Conservation (phyloP, 2,797 vertebrate genomes). For the Peromyscus melanophrys region DNA sequence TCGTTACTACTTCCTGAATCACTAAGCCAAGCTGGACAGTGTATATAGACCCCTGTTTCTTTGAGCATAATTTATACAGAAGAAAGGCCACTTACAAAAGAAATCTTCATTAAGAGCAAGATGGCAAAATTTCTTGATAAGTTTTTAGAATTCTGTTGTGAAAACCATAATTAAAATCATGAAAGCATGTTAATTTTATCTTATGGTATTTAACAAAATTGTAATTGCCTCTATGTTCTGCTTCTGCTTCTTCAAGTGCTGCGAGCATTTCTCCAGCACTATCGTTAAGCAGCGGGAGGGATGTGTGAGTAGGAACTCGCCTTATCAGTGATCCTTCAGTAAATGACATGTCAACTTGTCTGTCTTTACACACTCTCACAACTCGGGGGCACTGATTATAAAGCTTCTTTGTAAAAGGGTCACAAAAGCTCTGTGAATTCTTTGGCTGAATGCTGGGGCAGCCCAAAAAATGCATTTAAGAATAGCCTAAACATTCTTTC, state of each 20-base stretch:
- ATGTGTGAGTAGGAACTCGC: not conserved
- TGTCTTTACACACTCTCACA: not conserved
- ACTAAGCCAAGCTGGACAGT: not conserved
- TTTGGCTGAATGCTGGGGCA: not conserved
- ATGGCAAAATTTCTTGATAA: not conserved
- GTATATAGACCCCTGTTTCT: not conserved
- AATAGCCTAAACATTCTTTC: not conserved
- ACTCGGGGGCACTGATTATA: not conserved
- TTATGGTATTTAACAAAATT: constrained; percentile 48
- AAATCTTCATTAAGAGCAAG: constrained; percentile 4
- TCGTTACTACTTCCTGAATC: not conserved
- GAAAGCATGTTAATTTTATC: constrained; percentile 51
- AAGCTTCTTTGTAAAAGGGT: not conserved
- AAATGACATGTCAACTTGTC: not conserved
- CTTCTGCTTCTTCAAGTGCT: not conserved
- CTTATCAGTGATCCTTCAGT: constrained; percentile 19
- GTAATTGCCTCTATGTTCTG: not conserved
- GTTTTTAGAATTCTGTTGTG: not conserved
- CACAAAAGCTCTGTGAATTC: not conserved
- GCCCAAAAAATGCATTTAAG: not conserved
- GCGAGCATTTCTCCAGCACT: not conserved
- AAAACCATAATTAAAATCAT: constrained; percentile 61
- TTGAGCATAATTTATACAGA: not conserved
- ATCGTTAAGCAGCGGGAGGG: not conserved
- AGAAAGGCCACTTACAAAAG: not conserved